Conservation (phyloP, 2,797 vertebrate species). For the Silurus lanzhouensis region DNA sequence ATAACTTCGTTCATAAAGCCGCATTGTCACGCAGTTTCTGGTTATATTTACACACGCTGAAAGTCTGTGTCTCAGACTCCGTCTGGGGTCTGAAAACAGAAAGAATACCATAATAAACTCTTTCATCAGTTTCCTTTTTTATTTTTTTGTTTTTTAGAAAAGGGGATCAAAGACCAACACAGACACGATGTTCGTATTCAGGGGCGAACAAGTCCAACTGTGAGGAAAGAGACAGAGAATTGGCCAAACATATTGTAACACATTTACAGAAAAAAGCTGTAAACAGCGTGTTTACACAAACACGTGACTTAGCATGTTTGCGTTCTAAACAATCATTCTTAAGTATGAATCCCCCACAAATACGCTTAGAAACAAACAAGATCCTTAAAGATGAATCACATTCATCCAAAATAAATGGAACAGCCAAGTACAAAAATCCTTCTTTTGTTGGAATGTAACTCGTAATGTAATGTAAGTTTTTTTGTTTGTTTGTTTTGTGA, state of each 20-base stretch:
- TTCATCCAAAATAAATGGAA: too few relatives aligned
- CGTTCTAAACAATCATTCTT: background rate
- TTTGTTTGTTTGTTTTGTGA: too few relatives aligned
- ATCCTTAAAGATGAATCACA: too few relatives aligned
- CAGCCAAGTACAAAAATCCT: too few relatives aligned
- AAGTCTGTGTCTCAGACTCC: slow-evolving; percentile 1
- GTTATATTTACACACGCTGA: slow-evolving; percentile 68
- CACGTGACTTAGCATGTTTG: background rate
- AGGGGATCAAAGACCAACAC: slow-evolving; percentile 31
- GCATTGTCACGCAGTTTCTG: slow-evolving; percentile 54
- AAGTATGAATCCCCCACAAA: background rate
- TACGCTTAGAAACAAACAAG: background rate
- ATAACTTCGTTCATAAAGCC: slow-evolving; percentile 57
- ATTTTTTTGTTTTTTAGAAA: slow-evolving; percentile 9
- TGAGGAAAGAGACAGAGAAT: slow-evolving; percentile 1
- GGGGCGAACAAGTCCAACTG: slow-evolving; percentile 30
- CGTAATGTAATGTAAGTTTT: too few relatives aligned
- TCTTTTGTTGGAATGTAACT: too few relatives aligned
- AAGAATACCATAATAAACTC: slow-evolving; percentile 39
- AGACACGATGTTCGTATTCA: slow-evolving; percentile 44
- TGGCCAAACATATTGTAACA: background rate
- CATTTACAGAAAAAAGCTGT: too few relatives aligned
- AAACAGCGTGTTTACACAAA: background rate
- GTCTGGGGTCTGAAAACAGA: slow-evolving; percentile 26
- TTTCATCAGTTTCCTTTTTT: slow-evolving; percentile 25